Base-by-base conservation (phyloP, 2,888 invertebrate genomes). In the Tridacna gigas region DNA sequence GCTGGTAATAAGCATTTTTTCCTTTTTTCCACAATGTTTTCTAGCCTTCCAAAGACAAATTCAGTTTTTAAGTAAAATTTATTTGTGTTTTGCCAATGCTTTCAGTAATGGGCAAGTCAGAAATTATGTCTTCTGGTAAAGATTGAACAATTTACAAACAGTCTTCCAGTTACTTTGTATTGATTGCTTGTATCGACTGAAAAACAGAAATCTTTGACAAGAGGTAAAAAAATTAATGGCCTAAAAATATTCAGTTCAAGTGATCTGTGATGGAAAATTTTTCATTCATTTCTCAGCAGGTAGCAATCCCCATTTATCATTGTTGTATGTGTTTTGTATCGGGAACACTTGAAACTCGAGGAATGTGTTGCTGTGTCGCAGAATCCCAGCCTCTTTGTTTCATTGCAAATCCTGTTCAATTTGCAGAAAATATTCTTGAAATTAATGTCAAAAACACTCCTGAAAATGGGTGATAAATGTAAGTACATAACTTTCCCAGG, bases 401-500 rank as follows among this genome's bases (percentile, higher is more conserved):
- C 22, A 22, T 18, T 25, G 4, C 25, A 63, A 63, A 63, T 63
- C 22, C 37, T 69, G 69, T 69, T 69, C 69, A 69, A 69, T 69
- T 69, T 51, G 18, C 47, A 73, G 22, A 56, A 74, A 56, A 74
- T 74, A 20, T 61, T 63, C 79, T 73, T 28, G 56, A 79, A 79
- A 73, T 80, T 80, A 77, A 80, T 77, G 77, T 47, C 74, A 61
- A 77, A 80, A 80, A 73, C 77, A 74, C 80, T 77, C 77, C 48
- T 77, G 69, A 48, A 63, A 69, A 73, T 63, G 56, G 48, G 61
- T 76, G 74, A 79, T 79, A 74, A 71, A 79, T 83, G 76, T 65
- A 73, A 76, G 78, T 83, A 73, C 56, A 51, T 48, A 75, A 66
- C 56, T 79, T 76, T 67, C 66, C 56, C 66, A 69, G 45, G 25